Evolutionary conservation across 1,140 invertebrate species (phyloP).

Genomic region (Caenorhabditis inopinata): DNA sequence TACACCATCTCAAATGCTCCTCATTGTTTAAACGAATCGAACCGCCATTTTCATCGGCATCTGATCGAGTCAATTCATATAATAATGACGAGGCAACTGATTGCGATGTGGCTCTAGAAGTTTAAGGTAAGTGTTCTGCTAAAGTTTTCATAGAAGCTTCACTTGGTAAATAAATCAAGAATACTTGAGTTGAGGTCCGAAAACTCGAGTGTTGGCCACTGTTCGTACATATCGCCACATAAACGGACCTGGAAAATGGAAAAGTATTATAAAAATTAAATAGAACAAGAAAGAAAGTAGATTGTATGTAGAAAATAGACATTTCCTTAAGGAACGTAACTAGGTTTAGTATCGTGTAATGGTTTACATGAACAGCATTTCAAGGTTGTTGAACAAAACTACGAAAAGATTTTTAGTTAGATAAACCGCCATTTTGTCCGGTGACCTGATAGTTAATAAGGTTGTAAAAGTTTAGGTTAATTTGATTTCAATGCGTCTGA

Average conservation of each 20-base stretch:
- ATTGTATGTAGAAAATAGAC: not conserved
- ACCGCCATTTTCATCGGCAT: not conserved
- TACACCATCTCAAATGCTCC: conserved; percentile 43
- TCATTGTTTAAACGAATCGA: conserved; percentile 14
- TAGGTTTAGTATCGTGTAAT: too few relatives aligned
- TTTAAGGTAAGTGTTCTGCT: not conserved
- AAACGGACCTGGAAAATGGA: not conserved
- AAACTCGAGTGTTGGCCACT: conserved; percentile 53
- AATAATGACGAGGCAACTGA: conserved; percentile 8
- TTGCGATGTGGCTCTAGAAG: conserved; percentile 29
- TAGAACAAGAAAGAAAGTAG: not conserved
- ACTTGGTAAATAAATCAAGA: conserved; percentile 47
- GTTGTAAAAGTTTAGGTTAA: too few relatives aligned
- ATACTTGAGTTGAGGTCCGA: conserved; percentile 47
- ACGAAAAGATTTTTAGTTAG: not conserved
- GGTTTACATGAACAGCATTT: not conserved
- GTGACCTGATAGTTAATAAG: too few relatives aligned
- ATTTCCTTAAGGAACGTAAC: too few relatives aligned
- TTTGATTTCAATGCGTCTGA: too few relatives aligned
- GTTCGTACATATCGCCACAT: conserved; percentile 49
- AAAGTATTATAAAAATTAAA: too few relatives aligned
- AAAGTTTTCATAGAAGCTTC: not conserved
- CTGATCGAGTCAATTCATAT: not conserved
- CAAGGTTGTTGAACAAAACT: not conserved
- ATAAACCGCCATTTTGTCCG: not conserved